Conservation (phyloP, 2,113 vertebrate genomes). For the Tragulus kanchil region DNA sequence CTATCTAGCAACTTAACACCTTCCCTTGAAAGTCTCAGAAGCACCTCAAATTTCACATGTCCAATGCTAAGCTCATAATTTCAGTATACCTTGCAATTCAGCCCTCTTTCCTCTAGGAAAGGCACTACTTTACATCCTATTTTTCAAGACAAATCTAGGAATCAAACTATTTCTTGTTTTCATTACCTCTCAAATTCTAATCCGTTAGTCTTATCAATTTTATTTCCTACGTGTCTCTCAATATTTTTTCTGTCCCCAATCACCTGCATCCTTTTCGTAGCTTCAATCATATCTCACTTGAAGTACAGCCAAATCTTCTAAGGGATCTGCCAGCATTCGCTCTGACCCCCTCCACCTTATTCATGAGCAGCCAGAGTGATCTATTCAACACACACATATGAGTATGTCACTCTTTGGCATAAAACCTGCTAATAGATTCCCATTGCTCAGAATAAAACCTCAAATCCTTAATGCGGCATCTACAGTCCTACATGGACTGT, state of each 20-base stretch:
- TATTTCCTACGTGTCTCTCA: not conserved
- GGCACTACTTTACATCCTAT: not conserved
- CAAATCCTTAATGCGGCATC: not conserved
- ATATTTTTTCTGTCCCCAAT: not conserved
- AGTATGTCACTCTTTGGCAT: not conserved
- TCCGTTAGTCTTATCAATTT: not conserved
- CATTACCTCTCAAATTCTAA: not conserved
- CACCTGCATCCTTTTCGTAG: not conserved
- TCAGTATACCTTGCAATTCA: not conserved
- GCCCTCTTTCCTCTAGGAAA: conserved; percentile 35
- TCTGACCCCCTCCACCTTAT: not conserved
- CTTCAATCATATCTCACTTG: not conserved
- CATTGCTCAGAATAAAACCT: not conserved
- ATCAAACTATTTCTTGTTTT: not conserved
- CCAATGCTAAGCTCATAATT: not conserved
- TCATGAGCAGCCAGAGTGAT: not conserved
- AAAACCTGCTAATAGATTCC: conserved; percentile 11
- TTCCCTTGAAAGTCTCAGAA: conserved; percentile 7
- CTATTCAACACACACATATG: not conserved
- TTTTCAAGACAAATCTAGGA: conserved; percentile 45
- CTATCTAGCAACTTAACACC: not conserved
- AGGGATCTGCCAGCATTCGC: not conserved
- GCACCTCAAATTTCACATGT: not conserved
- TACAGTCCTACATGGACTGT: not conserved
- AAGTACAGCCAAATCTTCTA: not conserved